phyloP scores from a whole-genome alignment of 1,140 invertebrate species.

The Bursaphelenchus mucronatus region DNA sequence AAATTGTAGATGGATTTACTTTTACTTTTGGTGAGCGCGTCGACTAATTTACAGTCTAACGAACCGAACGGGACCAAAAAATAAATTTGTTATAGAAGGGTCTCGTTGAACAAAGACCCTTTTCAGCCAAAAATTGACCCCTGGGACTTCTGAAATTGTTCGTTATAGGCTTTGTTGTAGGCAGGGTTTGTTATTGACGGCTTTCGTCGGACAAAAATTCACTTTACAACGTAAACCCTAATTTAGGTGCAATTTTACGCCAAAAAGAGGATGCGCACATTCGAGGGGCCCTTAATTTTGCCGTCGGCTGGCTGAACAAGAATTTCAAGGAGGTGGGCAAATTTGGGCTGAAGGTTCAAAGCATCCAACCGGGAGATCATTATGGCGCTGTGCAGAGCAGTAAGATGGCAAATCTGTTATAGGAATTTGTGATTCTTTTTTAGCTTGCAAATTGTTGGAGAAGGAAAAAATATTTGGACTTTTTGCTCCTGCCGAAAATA shows the following conservation, averaged over 20 bases:
- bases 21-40: too few relatives aligned
- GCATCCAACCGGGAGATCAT: conserved; percentile 38
- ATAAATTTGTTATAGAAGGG: too few relatives aligned
- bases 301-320: conserved; percentile 54
- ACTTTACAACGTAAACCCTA: too few relatives aligned
- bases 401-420: conserved; percentile 14
- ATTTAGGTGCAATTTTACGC: conserved; percentile 54
- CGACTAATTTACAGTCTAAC: too few relatives aligned
- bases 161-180: too few relatives aligned
- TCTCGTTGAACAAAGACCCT: too few relatives aligned
- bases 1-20: too few relatives aligned
- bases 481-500: conserved; percentile 45
- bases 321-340: conserved; percentile 31
- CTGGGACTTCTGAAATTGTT: too few relatives aligned
- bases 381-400: conserved; percentile 43
- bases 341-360: conserved; percentile 39
- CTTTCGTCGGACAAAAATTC: too few relatives aligned
- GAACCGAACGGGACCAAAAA: too few relatives aligned
- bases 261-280: conserved; percentile 56
- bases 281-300: conserved; percentile 49
- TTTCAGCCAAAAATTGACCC: too few relatives aligned
- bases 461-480: conserved; percentile 47
- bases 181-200: too few relatives aligned
- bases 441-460: conserved; percentile 54
- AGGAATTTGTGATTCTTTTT: conserved; percentile 22